Base-by-base conservation (phyloP, 2,888 invertebrate genomes). In the Noctua janthe region DNA sequence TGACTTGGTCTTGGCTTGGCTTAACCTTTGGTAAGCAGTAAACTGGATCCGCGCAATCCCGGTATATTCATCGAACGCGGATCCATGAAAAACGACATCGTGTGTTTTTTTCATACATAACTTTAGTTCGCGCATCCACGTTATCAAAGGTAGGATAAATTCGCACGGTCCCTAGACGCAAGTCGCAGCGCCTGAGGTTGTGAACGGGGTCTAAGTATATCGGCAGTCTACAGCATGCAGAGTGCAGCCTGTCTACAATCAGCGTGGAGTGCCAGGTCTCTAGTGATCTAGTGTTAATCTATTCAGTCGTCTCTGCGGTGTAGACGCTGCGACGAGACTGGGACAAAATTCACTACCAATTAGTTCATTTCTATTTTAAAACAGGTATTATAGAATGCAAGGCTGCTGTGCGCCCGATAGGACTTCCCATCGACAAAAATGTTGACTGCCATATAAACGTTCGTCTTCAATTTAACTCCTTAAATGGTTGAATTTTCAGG, bases 231-330 rank as follows among this genome's bases (percentile, higher is more conserved):
- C 47, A 69, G 47, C 8, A 15, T 69, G 15, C 59, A 59, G 13
- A 59, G 54, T 54, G 54, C 64, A 17, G 39, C 20, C 11, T 5
- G 66, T 66, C 23, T 67, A 43, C 39, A 67, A 43, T 43, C 67
- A 67, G 39, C 23, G 23, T 39, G 23, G 67, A 67, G 66, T 66
- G 66, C 11, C 47, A 71, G 64, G 17, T 15, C 70, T 51, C 56
- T 43, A 59, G 82, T 15, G n/a, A 59, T 71, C 56, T n/a, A 69
- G 54, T 82, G 39, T 35, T 84, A n/a, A 82, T 72, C 20, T 70
- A 84, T 72, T 78, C 79, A 56, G 56, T 29, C 39, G 69, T 72
- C 79, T 49, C 62, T 49, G 54, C 17, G 69, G 54, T 78, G 62
- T 67, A 39, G 78, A 78, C 47, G 23, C 29, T 35, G 54, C 15